Evolutionary conservation across 2,113 vertebrate species (phyloP), one percentile per base, ranked within the genome.

Genomic region (Thymallus thymallus): DNA sequence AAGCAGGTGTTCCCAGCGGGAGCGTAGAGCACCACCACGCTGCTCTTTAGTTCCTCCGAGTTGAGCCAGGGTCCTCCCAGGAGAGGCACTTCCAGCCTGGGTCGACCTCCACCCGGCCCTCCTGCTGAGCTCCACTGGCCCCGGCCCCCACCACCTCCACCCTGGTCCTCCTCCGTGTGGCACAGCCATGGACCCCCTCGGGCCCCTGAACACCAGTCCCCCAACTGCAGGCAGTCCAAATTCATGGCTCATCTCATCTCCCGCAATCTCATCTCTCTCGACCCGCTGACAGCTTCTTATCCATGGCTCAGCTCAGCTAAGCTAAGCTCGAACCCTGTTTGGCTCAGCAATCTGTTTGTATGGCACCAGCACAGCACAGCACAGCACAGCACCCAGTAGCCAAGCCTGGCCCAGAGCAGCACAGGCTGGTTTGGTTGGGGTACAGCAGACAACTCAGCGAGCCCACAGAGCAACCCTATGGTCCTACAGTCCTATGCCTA

Each of bases 1-100:
- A 86, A 74, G 77, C 78, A 84, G 70, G 82, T 81, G 68, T 76
- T 84, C 41, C 85, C 80, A 68, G 76, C 82, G 75, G 85, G 78
- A 60, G 72, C 32, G 56, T 79, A 83, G 69, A 86, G 72, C 76
- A 84, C 76, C 76, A 84, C 76, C 61, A 86, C 76, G 70, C 78
- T 80, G 71, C 82, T 78, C 32, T 46, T 81, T 48, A 83, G 64
- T 12, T 66, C 64, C 18, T 60, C 56, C 56, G n/a, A 7, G n/a
- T 60, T 22, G 64, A 18, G 6, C 64, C 29, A 30, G 29, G 64
- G 64, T 35, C 64, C 64, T 30, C 24, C 64, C 30, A 20, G 64
- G 29, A 9, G 4, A 20, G 24, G 23, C 29, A 14, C 12, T 30
- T 66, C 14, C 20, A 20, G 29, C 18, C 12, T 51, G 48, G 48